Evolutionary conservation across 1,140 invertebrate species (phyloP).

Genomic region (Drosophila nasuta): DNA sequence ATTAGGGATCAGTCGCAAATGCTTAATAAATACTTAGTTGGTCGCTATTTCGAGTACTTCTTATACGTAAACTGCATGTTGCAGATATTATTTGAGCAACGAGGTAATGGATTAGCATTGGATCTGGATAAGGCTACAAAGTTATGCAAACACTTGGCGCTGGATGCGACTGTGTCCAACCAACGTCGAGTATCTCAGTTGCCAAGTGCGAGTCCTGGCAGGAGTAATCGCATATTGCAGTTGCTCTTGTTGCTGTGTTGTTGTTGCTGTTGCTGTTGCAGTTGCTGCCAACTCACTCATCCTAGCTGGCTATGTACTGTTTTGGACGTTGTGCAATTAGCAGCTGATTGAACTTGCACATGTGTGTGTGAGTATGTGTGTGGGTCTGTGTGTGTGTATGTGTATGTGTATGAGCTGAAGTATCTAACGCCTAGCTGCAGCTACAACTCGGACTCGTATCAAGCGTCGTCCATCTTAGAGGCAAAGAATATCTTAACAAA

Average conservation of each 20-base stretch:
- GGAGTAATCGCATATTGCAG: slow-evolving; percentile 20
- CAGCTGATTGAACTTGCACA: slow-evolving; percentile 79
- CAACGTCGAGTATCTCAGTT: background rate
- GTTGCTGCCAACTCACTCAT: slow-evolving; percentile 16
- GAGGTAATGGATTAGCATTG: slow-evolving; percentile 1
- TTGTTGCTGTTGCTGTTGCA: slow-evolving; percentile 20
- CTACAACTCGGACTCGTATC: slow-evolving; percentile 51
- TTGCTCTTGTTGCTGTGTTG: slow-evolving; percentile 23
- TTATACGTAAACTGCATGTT: background rate
- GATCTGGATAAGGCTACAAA: slow-evolving; percentile 17
- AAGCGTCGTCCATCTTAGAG: slow-evolving; percentile 71
- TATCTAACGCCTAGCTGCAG: slow-evolving; percentile 43
- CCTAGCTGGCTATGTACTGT: slow-evolving; percentile 14
- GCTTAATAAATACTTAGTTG: no score
- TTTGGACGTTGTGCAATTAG: slow-evolving; percentile 75
- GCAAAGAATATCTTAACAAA: slow-evolving; percentile 82
- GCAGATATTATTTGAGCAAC: background rate
- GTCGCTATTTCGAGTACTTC: background rate
- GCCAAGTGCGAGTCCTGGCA: background rate
- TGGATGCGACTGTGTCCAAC: slow-evolving; percentile 5
- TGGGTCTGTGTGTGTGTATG: background rate
- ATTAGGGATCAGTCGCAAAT: no score
- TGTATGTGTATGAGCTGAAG: slow-evolving; percentile 3
- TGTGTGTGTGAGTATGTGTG: slow-evolving; percentile 4
- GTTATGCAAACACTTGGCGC: slow-evolving; percentile 14